Conservation (phyloP, 2,888 invertebrate genomes). For the Macaria notata region DNA sequence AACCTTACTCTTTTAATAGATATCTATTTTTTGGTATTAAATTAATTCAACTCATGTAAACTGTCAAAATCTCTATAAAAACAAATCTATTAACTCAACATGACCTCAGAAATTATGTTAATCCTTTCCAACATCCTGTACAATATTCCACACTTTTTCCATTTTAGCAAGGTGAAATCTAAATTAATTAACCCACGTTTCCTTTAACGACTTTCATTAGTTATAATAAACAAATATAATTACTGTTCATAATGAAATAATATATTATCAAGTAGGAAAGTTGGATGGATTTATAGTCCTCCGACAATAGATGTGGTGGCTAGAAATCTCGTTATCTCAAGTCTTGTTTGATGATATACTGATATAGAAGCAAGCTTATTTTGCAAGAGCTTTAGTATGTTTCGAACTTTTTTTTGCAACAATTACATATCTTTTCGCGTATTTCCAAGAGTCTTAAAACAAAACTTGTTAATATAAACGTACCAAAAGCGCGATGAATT, state of each 20-base stretch:
- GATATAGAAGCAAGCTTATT: too few relatives aligned
- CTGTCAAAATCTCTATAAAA: not conserved
- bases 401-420: too few relatives aligned
- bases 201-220: slow-evolving; percentile 31
- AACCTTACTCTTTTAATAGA: too few relatives aligned
- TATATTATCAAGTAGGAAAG: slow-evolving; percentile 29
- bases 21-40: too few relatives aligned
- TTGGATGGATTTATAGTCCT: slow-evolving; percentile 1
- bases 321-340: not conserved
- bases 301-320: not conserved
- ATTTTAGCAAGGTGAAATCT: slow-evolving; percentile 14
- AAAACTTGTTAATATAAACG: too few relatives aligned
- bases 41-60: too few relatives aligned
- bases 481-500: too few relatives aligned
- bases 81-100: slow-evolving; percentile 3
- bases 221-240: slow-evolving; percentile 38
- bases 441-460: too few relatives aligned
- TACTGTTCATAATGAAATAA: slow-evolving; percentile 36
- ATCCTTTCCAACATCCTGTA: slow-evolving; percentile 10
- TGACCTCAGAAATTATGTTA: slow-evolving; percentile 14
- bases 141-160: slow-evolving; percentile 9
- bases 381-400: too few relatives aligned
- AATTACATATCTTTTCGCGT: too few relatives aligned
- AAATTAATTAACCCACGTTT: slow-evolving; percentile 33
- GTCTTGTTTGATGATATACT: too few relatives aligned